Conservation (phyloP, 2,113 vertebrate species). For the Ictalurus furcatus region DNA sequence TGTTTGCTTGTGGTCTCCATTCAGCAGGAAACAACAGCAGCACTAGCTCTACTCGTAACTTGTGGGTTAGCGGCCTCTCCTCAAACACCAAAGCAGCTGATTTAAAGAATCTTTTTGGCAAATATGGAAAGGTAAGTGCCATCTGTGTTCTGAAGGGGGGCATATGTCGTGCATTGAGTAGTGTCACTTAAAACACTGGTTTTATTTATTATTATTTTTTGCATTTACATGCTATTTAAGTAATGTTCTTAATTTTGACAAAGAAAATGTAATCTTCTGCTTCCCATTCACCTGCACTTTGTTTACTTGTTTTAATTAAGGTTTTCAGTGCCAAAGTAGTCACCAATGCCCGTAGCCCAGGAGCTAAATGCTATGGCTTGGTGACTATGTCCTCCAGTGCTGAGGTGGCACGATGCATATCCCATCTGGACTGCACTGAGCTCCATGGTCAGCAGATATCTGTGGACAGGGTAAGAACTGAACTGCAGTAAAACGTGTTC, state of each 20-base stretch:
- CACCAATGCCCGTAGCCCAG: slow-evolving; percentile 94
- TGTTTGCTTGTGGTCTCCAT: neutral
- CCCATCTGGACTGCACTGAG: slow-evolving; percentile 91
- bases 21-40: slow-evolving; percentile 75
- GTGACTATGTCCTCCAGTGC: slow-evolving; percentile 94
- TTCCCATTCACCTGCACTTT: neutral
- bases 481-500: neutral
- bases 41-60: slow-evolving; percentile 85
- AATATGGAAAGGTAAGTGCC: slow-evolving; percentile 91
- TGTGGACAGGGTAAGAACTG: slow-evolving; percentile 87
- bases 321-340: slow-evolving; percentile 97
- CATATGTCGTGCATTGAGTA: neutral
- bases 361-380: slow-evolving; percentile 94
- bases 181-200: neutral
- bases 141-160: neutral
- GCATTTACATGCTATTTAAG: neutral
- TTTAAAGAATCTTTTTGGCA: slow-evolving; percentile 97
- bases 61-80: slow-evolving; percentile 97
- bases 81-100: slow-evolving; percentile 98
- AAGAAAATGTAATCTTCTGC: neutral
- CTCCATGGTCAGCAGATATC: slow-evolving; percentile 96
- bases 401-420: slow-evolving; percentile 89
- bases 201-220: neutral
- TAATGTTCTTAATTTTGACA: neutral
- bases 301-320: slow-evolving; percentile 61